phyloP scores from a whole-genome alignment of 2,797 vertebrate genomes.

The Eidolon dupreanum region DNA sequence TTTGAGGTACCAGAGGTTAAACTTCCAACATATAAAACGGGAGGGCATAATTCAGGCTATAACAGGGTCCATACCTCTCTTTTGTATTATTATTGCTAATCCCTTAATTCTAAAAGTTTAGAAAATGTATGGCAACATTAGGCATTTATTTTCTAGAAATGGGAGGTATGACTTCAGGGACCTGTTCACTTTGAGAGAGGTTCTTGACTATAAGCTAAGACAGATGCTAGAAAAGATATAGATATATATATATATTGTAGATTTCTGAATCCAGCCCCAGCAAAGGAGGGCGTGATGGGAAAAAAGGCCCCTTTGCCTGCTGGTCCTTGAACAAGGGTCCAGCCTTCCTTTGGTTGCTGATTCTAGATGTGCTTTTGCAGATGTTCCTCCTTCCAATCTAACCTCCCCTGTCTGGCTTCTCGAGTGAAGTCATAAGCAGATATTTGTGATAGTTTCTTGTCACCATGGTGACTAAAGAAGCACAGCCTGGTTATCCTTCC shows the following conservation, averaged over 20 bases:
- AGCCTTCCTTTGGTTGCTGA: slow-evolving; percentile 25
- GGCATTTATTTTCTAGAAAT: slow-evolving; percentile 22
- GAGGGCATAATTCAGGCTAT: background rate
- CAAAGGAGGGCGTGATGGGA: background rate
- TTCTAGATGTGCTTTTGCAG: background rate
- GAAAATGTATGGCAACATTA: background rate
- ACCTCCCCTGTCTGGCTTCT: slow-evolving; percentile 51
- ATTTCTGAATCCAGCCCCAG: background rate
- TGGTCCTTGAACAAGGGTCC: background rate
- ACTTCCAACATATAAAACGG: background rate
- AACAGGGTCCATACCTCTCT: background rate
- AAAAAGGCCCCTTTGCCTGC: background rate
- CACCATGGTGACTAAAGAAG: slow-evolving; percentile 59
- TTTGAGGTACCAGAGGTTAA: background rate
- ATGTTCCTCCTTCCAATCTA: background rate
- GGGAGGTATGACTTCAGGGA: background rate
- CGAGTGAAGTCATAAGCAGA: slow-evolving; percentile 58
- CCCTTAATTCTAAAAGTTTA: background rate
- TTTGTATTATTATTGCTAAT: slow-evolving; percentile 27
- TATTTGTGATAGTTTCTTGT: slow-evolving; percentile 60
- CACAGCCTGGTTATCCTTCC: background rate
- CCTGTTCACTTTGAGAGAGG: background rate
- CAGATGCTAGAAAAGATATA: background rate
- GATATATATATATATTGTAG: background rate
- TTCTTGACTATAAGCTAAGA: background rate